Conservation (phyloP, 2,888 invertebrate species). For the Hemaris fuciformis region DNA sequence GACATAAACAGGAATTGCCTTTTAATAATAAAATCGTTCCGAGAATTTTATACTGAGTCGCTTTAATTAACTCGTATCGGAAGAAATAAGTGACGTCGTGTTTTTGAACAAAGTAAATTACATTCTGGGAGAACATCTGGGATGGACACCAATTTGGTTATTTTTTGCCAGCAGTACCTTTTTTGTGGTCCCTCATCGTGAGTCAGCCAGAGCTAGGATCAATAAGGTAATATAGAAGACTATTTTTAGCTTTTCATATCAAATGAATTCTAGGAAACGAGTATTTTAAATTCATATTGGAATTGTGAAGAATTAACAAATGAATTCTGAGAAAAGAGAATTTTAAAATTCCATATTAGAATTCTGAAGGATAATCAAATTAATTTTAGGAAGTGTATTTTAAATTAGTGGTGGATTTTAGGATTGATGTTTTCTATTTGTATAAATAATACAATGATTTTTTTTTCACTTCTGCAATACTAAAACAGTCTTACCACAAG, state of each 20-base stretch:
- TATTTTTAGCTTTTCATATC: neutral
- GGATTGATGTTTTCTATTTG: too few relatives aligned
- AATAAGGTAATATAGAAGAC: neutral
- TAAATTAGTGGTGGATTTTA: too few relatives aligned
- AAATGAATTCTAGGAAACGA: neutral
- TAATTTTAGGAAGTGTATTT: too few relatives aligned
- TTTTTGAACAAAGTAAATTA: neutral
- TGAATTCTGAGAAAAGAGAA: too few relatives aligned
- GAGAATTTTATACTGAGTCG: neutral
- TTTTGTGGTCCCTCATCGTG: neutral
- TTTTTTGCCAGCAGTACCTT: neutral
- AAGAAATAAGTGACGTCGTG: neutral
- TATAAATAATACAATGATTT: too few relatives aligned
- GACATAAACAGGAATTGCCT: conserved; percentile 43
- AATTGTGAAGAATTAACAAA: too few relatives aligned
- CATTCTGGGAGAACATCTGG: neutral
- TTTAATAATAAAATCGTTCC: neutral
- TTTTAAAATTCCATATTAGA: too few relatives aligned
- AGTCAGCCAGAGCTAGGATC: neutral
- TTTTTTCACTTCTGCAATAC: too few relatives aligned
- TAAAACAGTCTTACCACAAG: too few relatives aligned
- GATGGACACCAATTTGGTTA: neutral
- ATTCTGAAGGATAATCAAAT: too few relatives aligned
- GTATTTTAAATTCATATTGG: neutral
- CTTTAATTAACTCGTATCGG: neutral